Evolutionary conservation across 2,797 vertebrate genomes (phyloP), one percentile per base, ranked within the genome.

Genomic region (Threskiornis aethiopicus): DNA sequence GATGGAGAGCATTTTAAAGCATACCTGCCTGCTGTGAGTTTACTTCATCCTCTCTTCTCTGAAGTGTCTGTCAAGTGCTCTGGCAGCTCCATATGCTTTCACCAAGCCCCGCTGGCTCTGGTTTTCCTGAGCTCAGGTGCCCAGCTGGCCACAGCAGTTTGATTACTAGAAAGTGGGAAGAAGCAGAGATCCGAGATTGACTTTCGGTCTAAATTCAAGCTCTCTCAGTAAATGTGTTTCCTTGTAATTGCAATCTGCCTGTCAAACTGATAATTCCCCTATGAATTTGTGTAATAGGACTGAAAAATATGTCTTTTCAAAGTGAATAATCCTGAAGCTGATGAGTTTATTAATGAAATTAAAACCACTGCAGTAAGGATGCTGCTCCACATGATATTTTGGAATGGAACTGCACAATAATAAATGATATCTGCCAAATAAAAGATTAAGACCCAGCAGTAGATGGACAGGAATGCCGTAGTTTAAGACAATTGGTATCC

Each of bases 261-360:
- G 66, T 95, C 97, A 94, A 76, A 87, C 61, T 49, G 79, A 44
- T 87, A 81, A 93, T 86, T 95, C 93, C 93, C 73, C 0, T 13
- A n/a, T 76, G 91, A 91, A 66, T 95, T 95, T 76, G 52, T 90
- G 79, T 92, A 92, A 89, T 47, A 66, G 73, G 55, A 73, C 77
- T 93, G 76, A 88, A 93, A 93, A 92, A 84, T 13, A 59, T 95
- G 62, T 86, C 84, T 93, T 94, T 96, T 90, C 84, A 57, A 92
- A 95, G 70, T 70, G 86, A 90, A 78, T 90, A 82, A 72, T 91
- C 66, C 59, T 88, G 73, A 91, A 84, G 81, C 42, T 94, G 85
- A 90, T 87, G 86, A 87, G 85, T 93, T 96, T 86, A 93, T 95
- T 93, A 96, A 95, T 84, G 84, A 90, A 95, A 96, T 89, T 52